These are phyloP conservation scores for Phymanthus crucifer DNA, from an alignment of 92 coral and sea anemone genomes.

Conservation along the genomic window DNA sequence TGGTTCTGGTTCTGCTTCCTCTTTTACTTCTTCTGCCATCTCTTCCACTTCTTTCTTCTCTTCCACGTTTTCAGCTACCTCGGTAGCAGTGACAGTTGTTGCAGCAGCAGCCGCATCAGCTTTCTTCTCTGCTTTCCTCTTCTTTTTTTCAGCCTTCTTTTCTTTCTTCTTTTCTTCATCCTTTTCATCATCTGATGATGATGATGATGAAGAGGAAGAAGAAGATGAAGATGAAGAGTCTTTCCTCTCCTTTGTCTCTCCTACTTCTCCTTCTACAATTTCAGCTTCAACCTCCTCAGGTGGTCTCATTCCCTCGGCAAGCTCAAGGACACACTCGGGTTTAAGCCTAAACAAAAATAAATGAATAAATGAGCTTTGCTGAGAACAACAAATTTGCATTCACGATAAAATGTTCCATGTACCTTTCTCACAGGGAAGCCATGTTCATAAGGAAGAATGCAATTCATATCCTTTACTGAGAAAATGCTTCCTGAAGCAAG, in stretches of 20 bases:
- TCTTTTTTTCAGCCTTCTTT: constrained; percentile 52
- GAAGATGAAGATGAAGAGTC: constrained; percentile 65
- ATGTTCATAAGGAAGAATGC: too few relatives aligned
- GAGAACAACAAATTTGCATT: too few relatives aligned
- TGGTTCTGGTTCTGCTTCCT: constrained; percentile 35
- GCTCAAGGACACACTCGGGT: constrained; percentile 94
- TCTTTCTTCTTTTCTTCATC: constrained; percentile 58
- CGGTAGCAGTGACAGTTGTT: constrained; percentile 28
- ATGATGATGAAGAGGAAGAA: constrained; percentile 61
- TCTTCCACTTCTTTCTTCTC: constrained; percentile 52
- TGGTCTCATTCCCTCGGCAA: constrained; percentile 95
- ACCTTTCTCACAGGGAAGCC: too few relatives aligned
- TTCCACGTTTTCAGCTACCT: constrained; percentile 48
- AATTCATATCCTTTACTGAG: too few relatives aligned
- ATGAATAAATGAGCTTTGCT: too few relatives aligned
- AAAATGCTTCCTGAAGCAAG: too few relatives aligned
- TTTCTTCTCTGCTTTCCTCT: constrained; percentile 21
- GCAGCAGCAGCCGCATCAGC: constrained; percentile 47
- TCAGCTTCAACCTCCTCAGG: constrained; percentile 67
- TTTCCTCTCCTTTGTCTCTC: constrained; percentile 54
- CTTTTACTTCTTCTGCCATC: constrained; percentile 46
- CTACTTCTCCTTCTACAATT: constrained; percentile 39
- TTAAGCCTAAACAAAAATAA: constrained; percentile 39
- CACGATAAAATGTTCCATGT: too few relatives aligned
- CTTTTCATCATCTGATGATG: constrained; percentile 54